Conservation (phyloP, 1,140 invertebrate genomes). For the Drosophila ambigua region DNA sequence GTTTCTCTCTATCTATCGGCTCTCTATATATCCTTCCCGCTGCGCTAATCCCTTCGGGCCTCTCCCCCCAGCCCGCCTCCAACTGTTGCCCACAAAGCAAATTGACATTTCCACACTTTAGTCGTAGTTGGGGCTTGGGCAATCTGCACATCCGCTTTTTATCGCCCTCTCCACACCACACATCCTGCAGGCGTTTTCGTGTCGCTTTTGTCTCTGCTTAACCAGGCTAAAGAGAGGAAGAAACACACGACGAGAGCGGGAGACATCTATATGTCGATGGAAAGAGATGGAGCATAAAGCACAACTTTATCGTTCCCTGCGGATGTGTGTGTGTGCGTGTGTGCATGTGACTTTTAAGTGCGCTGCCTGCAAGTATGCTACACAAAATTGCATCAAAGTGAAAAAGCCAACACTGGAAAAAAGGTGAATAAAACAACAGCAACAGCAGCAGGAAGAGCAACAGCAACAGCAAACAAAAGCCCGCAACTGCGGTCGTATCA, state of each 20-base stretch:
- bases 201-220: slow-evolving; percentile 57
- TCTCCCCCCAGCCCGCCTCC: background rate
- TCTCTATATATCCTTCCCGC: background rate
- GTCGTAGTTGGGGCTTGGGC: slow-evolving; percentile 43
- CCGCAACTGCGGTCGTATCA: background rate
- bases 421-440: slow-evolving; percentile 10
- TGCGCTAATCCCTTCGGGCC: background rate
- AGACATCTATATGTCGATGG: no score
- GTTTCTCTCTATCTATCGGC: background rate
- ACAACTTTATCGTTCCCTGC: slow-evolving; percentile 61
- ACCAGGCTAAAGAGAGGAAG: slow-evolving; percentile 1
- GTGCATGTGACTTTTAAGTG: slow-evolving; percentile 23
- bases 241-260: background rate
- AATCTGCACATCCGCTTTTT: slow-evolving; percentile 77
- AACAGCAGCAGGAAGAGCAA: background rate
- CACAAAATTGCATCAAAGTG: slow-evolving; percentile 55
- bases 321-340: slow-evolving; percentile 1
- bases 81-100: slow-evolving; percentile 55
- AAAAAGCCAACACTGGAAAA: slow-evolving; percentile 37
- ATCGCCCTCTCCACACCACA: slow-evolving; percentile 40
- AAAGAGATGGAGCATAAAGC: no score
- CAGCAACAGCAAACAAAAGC: slow-evolving; percentile 6
- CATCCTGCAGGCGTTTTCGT: slow-evolving; percentile 56
- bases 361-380: slow-evolving; percentile 50
- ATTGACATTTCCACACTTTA: slow-evolving; percentile 80